A percentile compares a stretch with the other conserved stretches of the same genome.
These are phyloP conservation scores for Liopterus haemorrhoidalis DNA, from an alignment of 2,888 invertebrate species.

Conservation along the genomic window DNA sequence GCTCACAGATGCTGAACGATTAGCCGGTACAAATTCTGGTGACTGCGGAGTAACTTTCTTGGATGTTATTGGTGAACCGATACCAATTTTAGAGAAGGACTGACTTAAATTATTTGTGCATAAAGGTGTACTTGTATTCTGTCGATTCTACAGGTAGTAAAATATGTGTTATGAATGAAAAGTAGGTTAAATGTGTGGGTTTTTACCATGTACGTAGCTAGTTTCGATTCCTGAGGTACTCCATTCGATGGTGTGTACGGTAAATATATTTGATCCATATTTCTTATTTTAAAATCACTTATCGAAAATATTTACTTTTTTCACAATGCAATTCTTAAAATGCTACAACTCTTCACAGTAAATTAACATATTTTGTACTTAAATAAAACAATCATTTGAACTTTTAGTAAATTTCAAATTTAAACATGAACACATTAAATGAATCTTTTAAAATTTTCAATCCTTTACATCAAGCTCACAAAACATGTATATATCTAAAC, in stretches of 20 bases:
- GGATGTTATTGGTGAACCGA: constrained; percentile 40
- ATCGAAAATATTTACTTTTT: constrained; percentile 14
- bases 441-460: too few species aligned
- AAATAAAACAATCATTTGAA: constrained; percentile 8
- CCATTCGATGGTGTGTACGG: constrained; percentile 64
- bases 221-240: constrained; percentile 77
- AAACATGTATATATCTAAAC: constrained; percentile 16
- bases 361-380: constrained; percentile 12
- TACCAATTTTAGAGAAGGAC: constrained; percentile 39
- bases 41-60: constrained; percentile 51
- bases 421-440: too few species aligned
- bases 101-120: constrained; percentile 37
- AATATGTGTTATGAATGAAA: neutral
- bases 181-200: neutral
- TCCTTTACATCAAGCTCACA: constrained; percentile 13
- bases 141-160: constrained; percentile 35
- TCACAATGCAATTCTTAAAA: neutral
- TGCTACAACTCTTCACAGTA: constrained; percentile 20
- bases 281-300: constrained; percentile 23
- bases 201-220: constrained; percentile 77
- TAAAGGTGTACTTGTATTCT: constrained; percentile 38
- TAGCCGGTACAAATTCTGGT: constrained; percentile 51
- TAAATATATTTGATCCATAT: constrained; percentile 71
- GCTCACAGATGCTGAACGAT: constrained; percentile 32
- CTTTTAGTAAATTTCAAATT: constrained; percentile 13